Percentiles rank a stretch among this genome's conserved stretches.
Evolutionary conservation across 2,888 invertebrate species (phyloP).

Genomic region (Tillus elongatus): DNA sequence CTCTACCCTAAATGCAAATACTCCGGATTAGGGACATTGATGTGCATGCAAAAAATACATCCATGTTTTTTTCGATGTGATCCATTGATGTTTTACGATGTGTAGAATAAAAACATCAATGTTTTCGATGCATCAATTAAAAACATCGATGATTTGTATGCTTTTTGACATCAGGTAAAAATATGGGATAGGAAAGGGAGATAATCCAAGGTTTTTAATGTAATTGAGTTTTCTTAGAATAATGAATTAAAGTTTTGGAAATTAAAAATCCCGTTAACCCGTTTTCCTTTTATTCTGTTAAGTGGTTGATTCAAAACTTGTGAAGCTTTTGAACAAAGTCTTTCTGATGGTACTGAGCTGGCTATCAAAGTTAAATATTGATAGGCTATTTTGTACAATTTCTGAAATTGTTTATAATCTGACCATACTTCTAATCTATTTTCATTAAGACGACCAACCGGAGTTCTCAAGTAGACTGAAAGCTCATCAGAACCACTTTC

Average conservation of each 20-base stretch:
- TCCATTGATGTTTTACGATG: too few species aligned
- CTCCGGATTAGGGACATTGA: too few species aligned
- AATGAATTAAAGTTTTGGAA: conserved; percentile 14
- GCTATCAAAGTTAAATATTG: conserved; percentile 1
- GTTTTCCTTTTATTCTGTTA: conserved; percentile 15
- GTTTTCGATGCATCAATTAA: too few species aligned
- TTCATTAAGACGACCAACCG: conserved; percentile 16
- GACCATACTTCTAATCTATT: conserved; percentile 17
- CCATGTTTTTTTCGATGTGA: too few species aligned
- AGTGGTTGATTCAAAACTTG: conserved; percentile 14
- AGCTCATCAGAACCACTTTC: conserved; percentile 17
- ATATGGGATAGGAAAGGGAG: too few species aligned
- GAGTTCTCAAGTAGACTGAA: conserved; percentile 14
- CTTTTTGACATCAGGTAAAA: too few species aligned
- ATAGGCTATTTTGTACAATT: conserved; percentile 8
- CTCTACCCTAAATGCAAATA: too few species aligned
- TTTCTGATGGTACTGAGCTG: conserved; percentile 18
- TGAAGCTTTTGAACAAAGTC: conserved; percentile 17
- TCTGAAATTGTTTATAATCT: conserved; percentile 16
- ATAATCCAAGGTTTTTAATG: too few species aligned
- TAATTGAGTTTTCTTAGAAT: too few species aligned
- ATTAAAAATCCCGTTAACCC: conserved; percentile 15
- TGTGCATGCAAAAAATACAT: too few species aligned
- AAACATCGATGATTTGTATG: too few species aligned
- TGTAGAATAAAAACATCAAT: too few species aligned